Evolutionary conservation across 2,888 invertebrate genomes (phyloP).

Genomic region (Endotricha flammealis): DNA sequence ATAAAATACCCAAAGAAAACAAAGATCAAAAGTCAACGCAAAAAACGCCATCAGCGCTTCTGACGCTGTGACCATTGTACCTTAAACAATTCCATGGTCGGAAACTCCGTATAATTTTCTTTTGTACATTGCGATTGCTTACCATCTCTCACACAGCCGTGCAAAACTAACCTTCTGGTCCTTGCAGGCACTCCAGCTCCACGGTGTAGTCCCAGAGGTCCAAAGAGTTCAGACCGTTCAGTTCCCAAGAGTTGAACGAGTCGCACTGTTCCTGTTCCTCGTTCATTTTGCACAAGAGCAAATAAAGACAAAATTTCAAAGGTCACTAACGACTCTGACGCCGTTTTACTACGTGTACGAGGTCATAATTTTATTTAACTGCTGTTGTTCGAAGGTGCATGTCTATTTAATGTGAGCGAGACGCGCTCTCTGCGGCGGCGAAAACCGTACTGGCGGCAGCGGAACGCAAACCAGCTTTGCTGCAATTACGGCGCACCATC

Average conservation of each 20-base stretch:
- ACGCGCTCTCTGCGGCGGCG: conserved; percentile 50
- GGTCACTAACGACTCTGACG: conserved; percentile 41
- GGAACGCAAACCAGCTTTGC: conserved; percentile 31
- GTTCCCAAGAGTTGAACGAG: conserved; percentile 72
- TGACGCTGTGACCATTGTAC: too few relatives aligned
- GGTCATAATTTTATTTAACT: conserved; percentile 42
- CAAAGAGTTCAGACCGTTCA: conserved; percentile 81
- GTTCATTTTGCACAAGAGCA: conserved; percentile 49
- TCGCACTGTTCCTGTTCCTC: conserved; percentile 68
- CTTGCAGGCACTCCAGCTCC: conserved; percentile 87
- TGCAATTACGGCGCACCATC: conserved; percentile 53
- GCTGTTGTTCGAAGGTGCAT: conserved; percentile 25
- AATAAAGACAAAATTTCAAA: conserved; percentile 28
- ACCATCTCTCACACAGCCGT: conserved; percentile 54
- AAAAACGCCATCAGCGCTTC: too few relatives aligned
- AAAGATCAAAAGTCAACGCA: too few relatives aligned
- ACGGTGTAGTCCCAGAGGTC: conserved; percentile 92
- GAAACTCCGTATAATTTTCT: conserved; percentile 39
- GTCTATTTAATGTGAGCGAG: too few relatives aligned
- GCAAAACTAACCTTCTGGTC: conserved; percentile 83
- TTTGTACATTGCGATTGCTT: conserved; percentile 40
- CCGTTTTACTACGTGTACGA: conserved; percentile 35
- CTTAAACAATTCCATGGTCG: conserved; percentile 45
- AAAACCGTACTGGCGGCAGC: conserved; percentile 38
- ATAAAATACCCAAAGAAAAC: too few relatives aligned